These are phyloP conservation scores for Leptinotarsa juncta DNA, from an alignment of 2,888 invertebrate genomes.

Conservation along the genomic window DNA sequence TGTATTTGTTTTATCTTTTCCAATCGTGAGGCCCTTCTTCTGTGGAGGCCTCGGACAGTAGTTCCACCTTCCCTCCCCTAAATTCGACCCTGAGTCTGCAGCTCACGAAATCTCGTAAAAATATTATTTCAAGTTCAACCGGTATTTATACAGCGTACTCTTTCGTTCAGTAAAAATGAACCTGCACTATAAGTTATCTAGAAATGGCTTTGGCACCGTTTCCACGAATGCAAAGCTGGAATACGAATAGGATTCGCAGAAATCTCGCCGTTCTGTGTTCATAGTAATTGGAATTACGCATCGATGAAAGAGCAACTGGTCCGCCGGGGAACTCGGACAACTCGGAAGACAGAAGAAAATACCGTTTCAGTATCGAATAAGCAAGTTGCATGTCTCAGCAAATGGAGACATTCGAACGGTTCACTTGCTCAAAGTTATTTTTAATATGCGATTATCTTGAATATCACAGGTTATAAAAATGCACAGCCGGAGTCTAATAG, in stretches of 20 bases:
- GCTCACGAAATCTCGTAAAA: no score
- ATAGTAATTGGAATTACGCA: slow-evolving; percentile 37
- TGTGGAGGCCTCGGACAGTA: no score
- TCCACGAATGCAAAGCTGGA: slow-evolving; percentile 28
- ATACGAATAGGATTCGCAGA: slow-evolving; percentile 34
- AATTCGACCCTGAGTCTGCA: no score
- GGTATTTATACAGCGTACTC: background rate
- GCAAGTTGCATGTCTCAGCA: slow-evolving; percentile 18
- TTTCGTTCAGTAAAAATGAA: background rate
- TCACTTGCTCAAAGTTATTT: slow-evolving; percentile 17
- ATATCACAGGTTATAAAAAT: no score
- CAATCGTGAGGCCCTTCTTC: no score
- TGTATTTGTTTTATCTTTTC: no score
- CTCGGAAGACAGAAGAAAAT: slow-evolving; percentile 33
- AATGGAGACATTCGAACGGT: slow-evolving; percentile 30
- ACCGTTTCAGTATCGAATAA: slow-evolving; percentile 35
- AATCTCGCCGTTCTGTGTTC: slow-evolving; percentile 36
- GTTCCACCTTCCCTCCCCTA: no score
- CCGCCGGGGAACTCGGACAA: slow-evolving; percentile 23
- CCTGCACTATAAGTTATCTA: background rate
- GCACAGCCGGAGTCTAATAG: no score
- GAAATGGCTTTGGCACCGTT: slow-evolving; percentile 30
- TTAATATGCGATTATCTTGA: background rate
- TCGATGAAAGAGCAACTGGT: slow-evolving; percentile 32
- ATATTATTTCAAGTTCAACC: no score